Evolutionary conservation across 2,888 invertebrate species (phyloP), one percentile per base, ranked within the genome.

Genomic region (Drosophila mercatorum): DNA sequence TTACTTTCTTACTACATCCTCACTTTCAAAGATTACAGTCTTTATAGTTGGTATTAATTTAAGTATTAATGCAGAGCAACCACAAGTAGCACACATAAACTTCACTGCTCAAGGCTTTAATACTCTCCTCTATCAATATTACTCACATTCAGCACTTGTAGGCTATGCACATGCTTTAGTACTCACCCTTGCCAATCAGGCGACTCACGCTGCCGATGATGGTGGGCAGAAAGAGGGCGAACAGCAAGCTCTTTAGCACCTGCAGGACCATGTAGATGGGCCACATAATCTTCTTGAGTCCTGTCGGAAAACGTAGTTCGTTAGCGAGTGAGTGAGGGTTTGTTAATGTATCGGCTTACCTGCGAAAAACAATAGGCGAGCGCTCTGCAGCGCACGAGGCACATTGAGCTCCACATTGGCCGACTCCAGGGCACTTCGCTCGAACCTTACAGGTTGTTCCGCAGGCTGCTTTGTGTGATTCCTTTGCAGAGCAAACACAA

Each of bases 201-300:
- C 97, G 97, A 59, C 97, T 97, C 66, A 97, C 94, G 82, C 96
- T 96, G 61, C 97, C 97, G 74, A 97, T 94, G 68, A 97, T 95
- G 70, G 96, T 96, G 0, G 97, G 97, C 90, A 97, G 94, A 92
- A 97, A 97, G 94, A 97, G 95, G 10, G 97, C 97, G 40, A 97
- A 94, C 28, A 97, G 93, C 52, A 97, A 94, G 41, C 96, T 96
- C 93, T 97, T 97, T 83, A 97, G 94, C 59, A 97, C 94, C 93
- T 97, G 97, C 6, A 96, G 95, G 1, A 96, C 97, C 89, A 97
- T 95, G 86, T 97, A 94, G 59, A 97, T 93, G 0, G 97, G 97
- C 88, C 97, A 94, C 89, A 97, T 94, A 78, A 97, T 94, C 92
- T 97, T 97, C 93, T 97, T 97, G 67, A 97, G 93, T 36, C 96